Conservation (phyloP, 37 sponge, comb jelly and placozoan genomes). For the Beroe ovata region DNA sequence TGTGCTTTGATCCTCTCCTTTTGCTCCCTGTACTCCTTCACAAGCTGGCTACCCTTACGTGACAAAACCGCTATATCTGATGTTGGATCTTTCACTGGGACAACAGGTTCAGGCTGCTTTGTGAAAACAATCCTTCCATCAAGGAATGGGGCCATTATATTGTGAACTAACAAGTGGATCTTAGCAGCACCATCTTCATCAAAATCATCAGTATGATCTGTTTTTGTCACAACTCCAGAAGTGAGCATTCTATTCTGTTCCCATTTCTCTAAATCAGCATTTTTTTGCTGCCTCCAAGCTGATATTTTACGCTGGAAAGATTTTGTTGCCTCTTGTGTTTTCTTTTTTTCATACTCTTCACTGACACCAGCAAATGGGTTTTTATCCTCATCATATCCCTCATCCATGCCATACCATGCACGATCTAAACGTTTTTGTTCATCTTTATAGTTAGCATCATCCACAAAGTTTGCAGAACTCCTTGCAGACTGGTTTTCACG, state of each 20-base stretch:
- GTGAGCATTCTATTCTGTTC: slow-evolving; percentile 93
- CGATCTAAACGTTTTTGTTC: slow-evolving; percentile 82
- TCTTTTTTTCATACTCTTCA: slow-evolving; percentile 91
- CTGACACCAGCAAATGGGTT: slow-evolving; percentile 89
- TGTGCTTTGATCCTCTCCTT: slow-evolving; percentile 97
- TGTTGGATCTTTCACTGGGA: slow-evolving; percentile 95
- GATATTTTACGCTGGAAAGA: slow-evolving; percentile 86
- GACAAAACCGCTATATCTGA: slow-evolving; percentile 93
- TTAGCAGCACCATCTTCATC: slow-evolving; percentile 89
- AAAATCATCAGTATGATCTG: slow-evolving; percentile 82
- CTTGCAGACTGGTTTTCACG: neutral
- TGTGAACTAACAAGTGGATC: slow-evolving; percentile 96
- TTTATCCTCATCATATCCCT: slow-evolving; percentile 85
- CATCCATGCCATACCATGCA: slow-evolving; percentile 97
- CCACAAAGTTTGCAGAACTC: slow-evolving; percentile 18
- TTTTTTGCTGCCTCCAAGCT: slow-evolving; percentile 92
- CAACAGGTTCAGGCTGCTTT: slow-evolving; percentile 92
- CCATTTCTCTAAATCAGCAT: slow-evolving; percentile 98
- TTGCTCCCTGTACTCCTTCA: slow-evolving; percentile 85
- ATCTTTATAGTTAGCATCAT: slow-evolving; percentile 2
- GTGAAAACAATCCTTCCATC: slow-evolving; percentile 97
- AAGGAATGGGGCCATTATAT: slow-evolving; percentile 97
- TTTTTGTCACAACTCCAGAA: slow-evolving; percentile 85
- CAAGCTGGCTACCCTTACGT: slow-evolving; percentile 89
- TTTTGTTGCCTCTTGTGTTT: slow-evolving; percentile 88